Evolutionary conservation across 2,888 invertebrate species (phyloP).

Genomic region (Hemicrepidius hirtus): DNA sequence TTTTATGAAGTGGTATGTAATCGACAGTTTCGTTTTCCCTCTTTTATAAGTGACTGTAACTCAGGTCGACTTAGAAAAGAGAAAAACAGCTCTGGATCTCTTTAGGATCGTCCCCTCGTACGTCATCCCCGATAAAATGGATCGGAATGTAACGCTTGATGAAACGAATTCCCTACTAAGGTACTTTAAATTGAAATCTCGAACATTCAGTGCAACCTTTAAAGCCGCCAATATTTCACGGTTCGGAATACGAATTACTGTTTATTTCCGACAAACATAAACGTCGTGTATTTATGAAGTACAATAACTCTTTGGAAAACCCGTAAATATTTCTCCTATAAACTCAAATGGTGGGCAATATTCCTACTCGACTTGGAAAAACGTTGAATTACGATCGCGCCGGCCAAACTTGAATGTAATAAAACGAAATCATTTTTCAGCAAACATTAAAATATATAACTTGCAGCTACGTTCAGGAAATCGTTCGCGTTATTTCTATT

Average conservation of each 20-base stretch:
- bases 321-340: conserved; percentile 19
- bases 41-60: conserved; percentile 17
- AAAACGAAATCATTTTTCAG: conserved; percentile 17
- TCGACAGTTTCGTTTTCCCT: conserved; percentile 25
- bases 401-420: conserved; percentile 9
- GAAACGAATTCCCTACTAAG: conserved; percentile 14
- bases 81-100: conserved; percentile 21
- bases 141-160: conserved; percentile 27
- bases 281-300: conserved; percentile 21
- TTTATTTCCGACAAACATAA: conserved; percentile 23
- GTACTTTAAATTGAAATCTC: conserved; percentile 28
- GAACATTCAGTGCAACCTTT: conserved; percentile 12
- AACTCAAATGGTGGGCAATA: conserved; percentile 15
- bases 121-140: conserved; percentile 28
- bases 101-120: conserved; percentile 29
- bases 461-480: conserved; percentile 15
- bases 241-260: conserved; percentile 25
- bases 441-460: conserved; percentile 27
- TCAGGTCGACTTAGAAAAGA: conserved; percentile 15
- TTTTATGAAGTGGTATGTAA: conserved; percentile 27
- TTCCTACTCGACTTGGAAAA: conserved; percentile 22
- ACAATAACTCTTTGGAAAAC: conserved; percentile 11
- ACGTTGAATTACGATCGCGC: conserved; percentile 7
- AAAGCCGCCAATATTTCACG: conserved; percentile 18
- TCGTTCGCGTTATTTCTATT: conserved; percentile 8